Conservation (phyloP, 2,113 vertebrate genomes). For the Chloebia gouldiae region DNA sequence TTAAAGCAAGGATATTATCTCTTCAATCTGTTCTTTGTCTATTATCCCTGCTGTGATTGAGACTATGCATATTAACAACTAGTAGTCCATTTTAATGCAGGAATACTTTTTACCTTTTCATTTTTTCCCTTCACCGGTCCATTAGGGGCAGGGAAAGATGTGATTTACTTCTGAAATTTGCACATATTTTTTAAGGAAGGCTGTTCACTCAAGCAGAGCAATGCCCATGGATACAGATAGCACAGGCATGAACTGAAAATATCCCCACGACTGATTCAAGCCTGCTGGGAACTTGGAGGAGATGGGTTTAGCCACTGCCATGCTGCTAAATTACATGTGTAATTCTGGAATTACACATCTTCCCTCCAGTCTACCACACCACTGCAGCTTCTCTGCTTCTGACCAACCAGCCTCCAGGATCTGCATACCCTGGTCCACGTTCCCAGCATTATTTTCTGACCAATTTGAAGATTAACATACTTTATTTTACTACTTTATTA, state of each 20-base stretch:
- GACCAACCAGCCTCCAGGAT: not conserved
- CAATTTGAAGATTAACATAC: not conserved
- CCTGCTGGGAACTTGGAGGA: not conserved
- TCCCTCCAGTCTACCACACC: not conserved
- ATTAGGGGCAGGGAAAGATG: not conserved
- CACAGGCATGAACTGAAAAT: not conserved
- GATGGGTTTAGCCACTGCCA: not conserved
- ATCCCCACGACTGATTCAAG: not conserved
- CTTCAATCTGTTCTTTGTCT: slow-evolving; percentile 43
- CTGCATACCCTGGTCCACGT: too few relatives aligned
- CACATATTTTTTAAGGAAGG: not conserved
- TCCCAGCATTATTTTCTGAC: not conserved
- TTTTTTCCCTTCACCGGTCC: not conserved
- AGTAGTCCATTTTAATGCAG: not conserved
- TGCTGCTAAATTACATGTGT: not conserved
- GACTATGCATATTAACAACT: not conserved
- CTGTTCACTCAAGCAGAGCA: not conserved
- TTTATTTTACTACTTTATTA: fast-evolving
- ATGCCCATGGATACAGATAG: not conserved
- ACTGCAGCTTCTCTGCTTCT: not conserved
- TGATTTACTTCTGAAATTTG: not conserved
- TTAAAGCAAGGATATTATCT: slow-evolving; percentile 15
- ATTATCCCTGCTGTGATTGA: slow-evolving; percentile 23
- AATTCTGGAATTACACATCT: not conserved
- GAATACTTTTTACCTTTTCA: not conserved